A percentile compares a stretch with the other conserved stretches of the same genome.
Evolutionary conservation across 2,888 invertebrate genomes (phyloP).

Genomic region (Ganaspis brasiliensis): DNA sequence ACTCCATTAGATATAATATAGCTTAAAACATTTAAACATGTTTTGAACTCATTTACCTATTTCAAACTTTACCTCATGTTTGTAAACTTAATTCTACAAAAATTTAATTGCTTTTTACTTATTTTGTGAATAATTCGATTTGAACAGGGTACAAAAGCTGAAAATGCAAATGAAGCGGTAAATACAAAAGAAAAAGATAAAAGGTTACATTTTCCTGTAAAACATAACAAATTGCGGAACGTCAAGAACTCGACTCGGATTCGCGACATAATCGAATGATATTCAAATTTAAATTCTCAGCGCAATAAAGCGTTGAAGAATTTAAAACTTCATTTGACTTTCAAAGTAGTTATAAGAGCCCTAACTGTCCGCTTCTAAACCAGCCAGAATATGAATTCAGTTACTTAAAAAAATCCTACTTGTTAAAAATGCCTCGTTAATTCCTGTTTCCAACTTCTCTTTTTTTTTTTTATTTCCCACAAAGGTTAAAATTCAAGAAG

Average conservation of each 20-base stretch:
- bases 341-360: constrained; percentile 61
- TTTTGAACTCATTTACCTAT: background rate
- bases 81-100: too few species aligned
- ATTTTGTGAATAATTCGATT: constrained; percentile 1
- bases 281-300: constrained; percentile 76
- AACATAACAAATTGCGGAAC: constrained; percentile 19
- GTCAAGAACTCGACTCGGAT: constrained; percentile 16
- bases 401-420: constrained; percentile 6
- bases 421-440: constrained; percentile 32
- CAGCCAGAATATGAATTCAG: constrained; percentile 34
- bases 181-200: constrained; percentile 12
- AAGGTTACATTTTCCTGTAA: constrained; percentile 15
- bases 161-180: background rate
- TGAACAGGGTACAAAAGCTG: background rate
- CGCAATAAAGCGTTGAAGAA: constrained; percentile 77
- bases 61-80: too few species aligned
- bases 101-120: background rate
- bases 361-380: constrained; percentile 4
- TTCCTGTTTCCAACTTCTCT: constrained; percentile 9
- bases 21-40: background rate
- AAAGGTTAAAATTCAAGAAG: background rate
- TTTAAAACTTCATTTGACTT: constrained; percentile 77
- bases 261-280: constrained; percentile 74
- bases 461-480: background rate
- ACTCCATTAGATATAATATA: background rate